Evolutionary conservation across 2,113 vertebrate species (phyloP), one percentile per base, ranked within the genome.

Genomic region (Lepidothrix coronata): DNA sequence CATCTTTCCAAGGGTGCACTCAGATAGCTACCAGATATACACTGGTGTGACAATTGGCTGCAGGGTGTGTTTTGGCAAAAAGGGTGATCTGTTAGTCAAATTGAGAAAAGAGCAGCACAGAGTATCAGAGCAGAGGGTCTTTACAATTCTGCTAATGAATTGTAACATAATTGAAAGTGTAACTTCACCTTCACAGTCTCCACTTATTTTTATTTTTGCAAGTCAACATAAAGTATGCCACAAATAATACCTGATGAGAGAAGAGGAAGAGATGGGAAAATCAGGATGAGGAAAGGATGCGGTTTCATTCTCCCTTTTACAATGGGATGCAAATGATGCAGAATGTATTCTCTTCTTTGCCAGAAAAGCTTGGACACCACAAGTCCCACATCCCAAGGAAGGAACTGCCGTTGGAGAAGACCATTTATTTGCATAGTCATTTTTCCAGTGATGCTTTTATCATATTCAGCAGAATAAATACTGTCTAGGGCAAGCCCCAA

Each of bases 11-110:
- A 93, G 68, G 58, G 54, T 79, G 46, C 62, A 51, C 27, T 74
- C 49, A 85, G 62, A 82, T 20, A 78, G 65, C 62, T 78, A 86
- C 55, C 66, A 91, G 49, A 84, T 44, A 86, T 8, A 35, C 54
- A 33, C 37, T 75, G 54, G 54, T 75, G 91, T 89, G 89, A 93
- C 85, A 89, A 87, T 4, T 89, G 93, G 71, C 78, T 89, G 81
- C 82, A 83, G 91, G 89, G 84, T 62, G 76, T 91, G 72, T 95
- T 96, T 92, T 88, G 88, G 82, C 71, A 67, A 83, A 61, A 83
- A 65, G 74, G 41, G n/a, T n/a, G 63, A 85, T 85, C 81, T 82
- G 90, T 85, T 95, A 88, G 58, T 81, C 66, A 75, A 49, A 58
- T 58, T 68, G 91, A 78, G 80, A 94, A 91, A 90, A 51, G 67